Percentiles rank a stretch among this genome's conserved stretches.
Evolutionary conservation across 2,888 invertebrate genomes (phyloP).

Genomic region (Neoaliturus tenellus): DNA sequence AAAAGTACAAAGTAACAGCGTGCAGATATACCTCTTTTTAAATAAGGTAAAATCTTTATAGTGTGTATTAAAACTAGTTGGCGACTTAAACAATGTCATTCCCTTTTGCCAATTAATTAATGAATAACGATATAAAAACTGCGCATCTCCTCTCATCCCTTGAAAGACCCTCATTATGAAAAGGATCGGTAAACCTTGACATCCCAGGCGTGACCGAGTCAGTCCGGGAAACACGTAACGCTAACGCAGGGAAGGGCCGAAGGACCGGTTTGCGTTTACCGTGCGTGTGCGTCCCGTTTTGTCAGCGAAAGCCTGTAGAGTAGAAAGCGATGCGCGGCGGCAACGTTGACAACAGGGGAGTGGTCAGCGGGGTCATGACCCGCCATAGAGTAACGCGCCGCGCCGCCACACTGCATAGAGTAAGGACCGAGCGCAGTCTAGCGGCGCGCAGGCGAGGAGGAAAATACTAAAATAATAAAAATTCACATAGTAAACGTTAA

Average conservation of each 20-base stretch:
- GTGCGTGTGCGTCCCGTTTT: slow-evolving; percentile 34
- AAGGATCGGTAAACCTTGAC: neutral
- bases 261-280: slow-evolving; percentile 23
- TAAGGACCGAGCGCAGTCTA: neutral
- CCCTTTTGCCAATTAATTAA: too few relatives aligned
- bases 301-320: slow-evolving; percentile 31
- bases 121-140: too few relatives aligned
- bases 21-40: too few relatives aligned
- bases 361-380: slow-evolving; percentile 39
- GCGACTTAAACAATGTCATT: too few relatives aligned
- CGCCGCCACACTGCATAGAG: slow-evolving; percentile 18
- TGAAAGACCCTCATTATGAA: too few relatives aligned
- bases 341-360: slow-evolving; percentile 33
- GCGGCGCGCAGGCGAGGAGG: neutral
- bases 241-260: neutral
- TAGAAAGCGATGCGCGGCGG: slow-evolving; percentile 40
- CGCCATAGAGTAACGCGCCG: slow-evolving; percentile 7
- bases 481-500: too few relatives aligned
- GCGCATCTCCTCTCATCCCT: too few relatives aligned
- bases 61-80: too few relatives aligned
- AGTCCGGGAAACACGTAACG: slow-evolving; percentile 12
- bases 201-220: neutral
- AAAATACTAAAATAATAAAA: too few relatives aligned
- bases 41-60: too few relatives aligned
- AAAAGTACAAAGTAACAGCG: too few relatives aligned